These are phyloP conservation scores for Corvus cornix DNA, from an alignment of 2,113 vertebrate species.

Conservation along the genomic window DNA sequence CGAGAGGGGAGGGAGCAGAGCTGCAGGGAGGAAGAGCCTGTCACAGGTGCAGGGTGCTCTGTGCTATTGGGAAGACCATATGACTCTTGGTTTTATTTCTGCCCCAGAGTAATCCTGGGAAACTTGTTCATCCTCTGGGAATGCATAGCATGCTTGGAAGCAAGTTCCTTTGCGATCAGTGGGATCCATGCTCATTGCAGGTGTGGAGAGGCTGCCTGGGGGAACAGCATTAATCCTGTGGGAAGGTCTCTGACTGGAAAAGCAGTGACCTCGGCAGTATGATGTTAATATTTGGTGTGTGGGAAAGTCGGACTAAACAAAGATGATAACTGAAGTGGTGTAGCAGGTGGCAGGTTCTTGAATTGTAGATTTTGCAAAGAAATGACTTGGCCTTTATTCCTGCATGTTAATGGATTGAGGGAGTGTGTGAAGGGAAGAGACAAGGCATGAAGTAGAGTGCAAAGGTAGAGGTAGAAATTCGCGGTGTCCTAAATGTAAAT, in stretches of 20 bases:
- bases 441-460: neutral
- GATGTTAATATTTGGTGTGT: neutral
- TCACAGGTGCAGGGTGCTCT: neutral
- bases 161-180: neutral
- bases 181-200: fast-evolving
- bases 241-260: neutral
- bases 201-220: neutral
- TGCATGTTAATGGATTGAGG: fast-evolving
- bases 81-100: neutral
- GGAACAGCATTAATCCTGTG: neutral
- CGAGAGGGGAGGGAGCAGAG: neutral
- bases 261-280: neutral
- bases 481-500: neutral
- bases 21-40: neutral
- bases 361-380: neutral
- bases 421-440: neutral
- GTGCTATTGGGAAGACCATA: fast-evolving
- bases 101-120: neutral
- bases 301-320: neutral
- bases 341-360: neutral
- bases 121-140: neutral
- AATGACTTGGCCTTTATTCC: neutral
- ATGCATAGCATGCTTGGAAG: fast-evolving
- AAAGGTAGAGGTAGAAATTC: neutral
- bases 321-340: neutral